Evolutionary conservation across 2,888 invertebrate genomes (phyloP), one percentile per base, ranked within the genome.

Genomic region (Dromius quadrimaculatus): DNA sequence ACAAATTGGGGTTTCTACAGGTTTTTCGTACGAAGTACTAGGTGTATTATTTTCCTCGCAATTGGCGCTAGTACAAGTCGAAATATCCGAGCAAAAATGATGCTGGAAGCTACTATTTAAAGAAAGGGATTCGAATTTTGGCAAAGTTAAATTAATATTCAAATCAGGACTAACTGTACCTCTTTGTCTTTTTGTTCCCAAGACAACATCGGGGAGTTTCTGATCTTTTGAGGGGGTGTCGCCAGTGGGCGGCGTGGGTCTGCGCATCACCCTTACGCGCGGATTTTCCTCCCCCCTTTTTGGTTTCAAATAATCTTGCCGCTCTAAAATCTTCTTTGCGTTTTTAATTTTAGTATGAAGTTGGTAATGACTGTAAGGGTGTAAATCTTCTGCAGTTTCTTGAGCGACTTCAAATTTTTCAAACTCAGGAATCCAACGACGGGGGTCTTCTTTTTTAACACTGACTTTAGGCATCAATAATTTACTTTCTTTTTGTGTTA

Each of bases 61-160:
- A n/a, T n/a, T n/a, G n/a, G 41, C 38, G 20, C 64, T 64, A 64
- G 47, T 47, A 57, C 68, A 68, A 32, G 68, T 23, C 5, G 57
- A 57, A 43, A 68, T 68, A 68, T 68, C 68, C n/a, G 57, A 32
- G 43, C 68, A 68, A 43, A 68, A 68, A 43, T 68, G 68, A 68
- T 68, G 68, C 13, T 68, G 59, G 28, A 68, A 68, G 23, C 68
- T 68, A 57, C 43, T 68, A 22, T 68, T 68, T 45, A 68, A 68
- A 11, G 68, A 59, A 41, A 59, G 57, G 5, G 68, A 68, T 19
- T 43, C 57, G 41, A 57, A 41, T 38, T 57, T 43, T 54, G 68
- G 57, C 22, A 59, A 59, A 23, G 28, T 57, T 68, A 68, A 68
- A 47, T 47, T 64, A 47, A 64, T 64, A 32, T 59, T 68, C 20